A percentile compares a stretch with the other conserved stretches of the same genome.
Evolutionary conservation across 2,797 vertebrate genomes (phyloP).

Genomic region (Glossophaga mutica): DNA sequence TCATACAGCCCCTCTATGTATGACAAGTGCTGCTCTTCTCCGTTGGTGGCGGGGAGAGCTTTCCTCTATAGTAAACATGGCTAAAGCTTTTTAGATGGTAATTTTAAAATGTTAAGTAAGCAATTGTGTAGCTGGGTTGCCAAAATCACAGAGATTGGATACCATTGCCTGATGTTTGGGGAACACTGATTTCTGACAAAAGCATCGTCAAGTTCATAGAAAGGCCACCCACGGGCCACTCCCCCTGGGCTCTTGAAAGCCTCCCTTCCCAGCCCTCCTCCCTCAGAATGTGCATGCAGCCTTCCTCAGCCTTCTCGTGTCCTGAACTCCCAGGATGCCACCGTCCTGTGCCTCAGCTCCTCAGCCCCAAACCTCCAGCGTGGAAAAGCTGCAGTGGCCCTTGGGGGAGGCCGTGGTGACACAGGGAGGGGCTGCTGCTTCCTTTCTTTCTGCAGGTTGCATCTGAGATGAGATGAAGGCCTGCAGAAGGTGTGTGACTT

Average conservation of each 20-base stretch:
- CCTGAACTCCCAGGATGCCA: background rate
- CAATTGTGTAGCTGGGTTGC: background rate
- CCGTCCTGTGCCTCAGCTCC: background rate
- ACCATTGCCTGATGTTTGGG: no score
- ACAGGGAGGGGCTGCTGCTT: fast-evolving
- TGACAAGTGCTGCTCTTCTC: background rate
- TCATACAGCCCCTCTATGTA: fast-evolving
- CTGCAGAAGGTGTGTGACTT: background rate
- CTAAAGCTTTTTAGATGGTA: background rate
- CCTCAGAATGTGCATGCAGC: background rate
- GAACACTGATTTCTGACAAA: background rate
- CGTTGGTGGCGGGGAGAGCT: fast-evolving
- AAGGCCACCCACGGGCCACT: background rate
- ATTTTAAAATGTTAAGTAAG: background rate
- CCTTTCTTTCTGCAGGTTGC: background rate
- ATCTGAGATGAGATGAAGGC: background rate
- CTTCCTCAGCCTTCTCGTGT: background rate
- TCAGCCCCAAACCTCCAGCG: background rate
- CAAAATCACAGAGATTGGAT: background rate
- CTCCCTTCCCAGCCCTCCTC: background rate
- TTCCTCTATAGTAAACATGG: background rate
- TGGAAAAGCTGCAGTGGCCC: no score
- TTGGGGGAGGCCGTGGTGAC: fast-evolving
- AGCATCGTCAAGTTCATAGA: background rate
- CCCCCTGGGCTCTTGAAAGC: fast-evolving